Evolutionary conservation across 1,140 invertebrate genomes (phyloP).

Genomic region (Drosophila auraria): DNA sequence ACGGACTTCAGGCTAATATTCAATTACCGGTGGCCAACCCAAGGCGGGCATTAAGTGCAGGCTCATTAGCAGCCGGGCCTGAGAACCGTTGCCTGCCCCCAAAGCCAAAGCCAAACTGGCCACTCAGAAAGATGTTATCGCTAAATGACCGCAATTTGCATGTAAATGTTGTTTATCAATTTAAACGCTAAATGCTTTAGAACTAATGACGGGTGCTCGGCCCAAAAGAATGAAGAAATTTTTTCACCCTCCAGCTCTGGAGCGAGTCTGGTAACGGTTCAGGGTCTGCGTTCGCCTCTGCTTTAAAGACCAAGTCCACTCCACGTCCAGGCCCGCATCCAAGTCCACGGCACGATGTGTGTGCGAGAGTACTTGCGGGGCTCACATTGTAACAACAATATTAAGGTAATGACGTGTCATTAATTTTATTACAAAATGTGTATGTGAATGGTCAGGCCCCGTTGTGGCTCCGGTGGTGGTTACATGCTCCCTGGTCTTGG

Average conservation of each 20-base stretch:
- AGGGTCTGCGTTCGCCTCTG: conserved; percentile 1
- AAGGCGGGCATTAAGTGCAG: conserved; percentile 31
- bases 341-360: conserved; percentile 35
- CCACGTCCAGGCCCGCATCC: conserved; percentile 17
- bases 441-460: conserved; percentile 53
- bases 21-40: conserved; percentile 51
- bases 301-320: conserved; percentile 3
- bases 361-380: conserved; percentile 52
- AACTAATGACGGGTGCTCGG: conserved; percentile 76
- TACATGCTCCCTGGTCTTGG: conserved; percentile 1
- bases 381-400: conserved; percentile 84
- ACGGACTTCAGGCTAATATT: conserved; percentile 51
- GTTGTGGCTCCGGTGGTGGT: conserved; percentile 4
- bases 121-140: conserved; percentile 67
- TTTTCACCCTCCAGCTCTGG: conserved; percentile 73
- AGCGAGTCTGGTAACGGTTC: conserved; percentile 51
- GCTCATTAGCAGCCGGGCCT: conserved; percentile 67
- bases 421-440: conserved; percentile 85
- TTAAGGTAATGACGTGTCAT: conserved; percentile 85
- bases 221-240: conserved; percentile 77
- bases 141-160: conserved; percentile 82
- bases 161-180: conserved; percentile 84
- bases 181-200: conserved; percentile 81
- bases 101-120: too few species aligned
- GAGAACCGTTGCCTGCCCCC: conserved; percentile 58